phyloP scores from a whole-genome alignment of 2,113 vertebrate genomes.

The Melanotaenia duboulayi region DNA sequence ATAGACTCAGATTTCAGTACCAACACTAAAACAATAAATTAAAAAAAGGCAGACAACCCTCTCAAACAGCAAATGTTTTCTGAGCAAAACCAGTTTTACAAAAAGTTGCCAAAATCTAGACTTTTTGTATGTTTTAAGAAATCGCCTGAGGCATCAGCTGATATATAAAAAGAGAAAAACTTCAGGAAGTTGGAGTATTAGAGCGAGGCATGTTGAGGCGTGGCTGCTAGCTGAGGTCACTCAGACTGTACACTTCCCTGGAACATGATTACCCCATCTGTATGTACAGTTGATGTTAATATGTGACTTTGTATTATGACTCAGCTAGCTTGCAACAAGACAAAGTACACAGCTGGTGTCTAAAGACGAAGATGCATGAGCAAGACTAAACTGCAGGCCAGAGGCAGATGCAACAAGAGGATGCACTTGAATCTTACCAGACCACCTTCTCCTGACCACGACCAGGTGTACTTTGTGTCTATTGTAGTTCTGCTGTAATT shows the following conservation, averaged over 20 bases:
- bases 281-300: slow-evolving; percentile 2
- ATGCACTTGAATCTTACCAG: no score
- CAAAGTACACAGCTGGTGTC: background rate
- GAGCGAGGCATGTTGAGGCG: background rate
- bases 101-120: no score
- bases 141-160: background rate
- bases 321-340: slow-evolving; percentile 8
- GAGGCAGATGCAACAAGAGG: background rate
- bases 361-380: no score
- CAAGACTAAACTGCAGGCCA: no score
- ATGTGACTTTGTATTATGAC: slow-evolving; percentile 14
- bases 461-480: no score
- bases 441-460: no score
- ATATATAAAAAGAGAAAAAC: background rate
- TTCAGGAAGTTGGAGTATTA: slow-evolving; percentile 17
- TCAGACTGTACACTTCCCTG: slow-evolving; percentile 7
- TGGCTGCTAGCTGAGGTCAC: slow-evolving; percentile 4
- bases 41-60: no score
- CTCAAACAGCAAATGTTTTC: no score
- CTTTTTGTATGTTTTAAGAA: background rate
- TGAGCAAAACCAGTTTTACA: no score
- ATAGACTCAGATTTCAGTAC: no score
- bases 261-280: slow-evolving; percentile 12
- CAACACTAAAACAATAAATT: no score
- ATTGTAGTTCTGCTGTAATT: no score